phyloP scores from a whole-genome alignment of 2,888 invertebrate species.

The Hemistola chrysoprasaria region DNA sequence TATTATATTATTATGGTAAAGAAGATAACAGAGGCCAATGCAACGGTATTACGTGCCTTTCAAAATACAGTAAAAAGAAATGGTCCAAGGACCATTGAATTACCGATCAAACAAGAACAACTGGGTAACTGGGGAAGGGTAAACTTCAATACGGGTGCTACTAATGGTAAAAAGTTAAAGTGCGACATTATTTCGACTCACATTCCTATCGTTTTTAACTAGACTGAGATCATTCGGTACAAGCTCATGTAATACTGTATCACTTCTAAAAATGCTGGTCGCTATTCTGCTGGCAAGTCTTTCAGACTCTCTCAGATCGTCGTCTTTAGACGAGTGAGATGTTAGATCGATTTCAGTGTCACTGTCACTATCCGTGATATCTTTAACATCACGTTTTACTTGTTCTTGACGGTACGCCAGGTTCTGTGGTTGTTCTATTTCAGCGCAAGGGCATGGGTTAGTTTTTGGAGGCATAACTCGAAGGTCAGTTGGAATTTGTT shows the following conservation, averaged over 20 bases:
- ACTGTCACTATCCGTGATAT: constrained; percentile 68
- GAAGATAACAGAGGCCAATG: too few relatives aligned
- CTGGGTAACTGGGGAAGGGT: too few relatives aligned
- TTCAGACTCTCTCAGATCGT: constrained; percentile 70
- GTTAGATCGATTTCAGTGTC: constrained; percentile 78
- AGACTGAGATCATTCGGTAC: constrained; percentile 77
- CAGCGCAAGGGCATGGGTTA: constrained; percentile 58
- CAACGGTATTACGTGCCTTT: too few relatives aligned
- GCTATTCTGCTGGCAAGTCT: constrained; percentile 69
- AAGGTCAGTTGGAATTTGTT: constrained; percentile 69
- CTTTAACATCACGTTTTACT: constrained; percentile 39
- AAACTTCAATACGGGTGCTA: too few relatives aligned
- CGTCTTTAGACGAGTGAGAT: constrained; percentile 74
- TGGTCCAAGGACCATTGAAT: too few relatives aligned
- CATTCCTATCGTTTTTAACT: constrained; percentile 56
- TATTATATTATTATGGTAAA: too few relatives aligned
- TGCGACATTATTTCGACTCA: constrained; percentile 53
- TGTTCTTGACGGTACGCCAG: constrained; percentile 59
- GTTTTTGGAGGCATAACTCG: constrained; percentile 57
- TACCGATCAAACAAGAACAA: too few relatives aligned
- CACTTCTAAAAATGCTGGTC: constrained; percentile 70
- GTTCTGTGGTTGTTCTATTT: constrained; percentile 64
- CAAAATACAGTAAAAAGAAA: too few relatives aligned
- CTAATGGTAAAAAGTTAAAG: constrained; percentile 45
- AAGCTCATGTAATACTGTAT: constrained; percentile 69